phyloP scores from a whole-genome alignment of 1,140 invertebrate genomes.

The Cecropterus lyciades region DNA sequence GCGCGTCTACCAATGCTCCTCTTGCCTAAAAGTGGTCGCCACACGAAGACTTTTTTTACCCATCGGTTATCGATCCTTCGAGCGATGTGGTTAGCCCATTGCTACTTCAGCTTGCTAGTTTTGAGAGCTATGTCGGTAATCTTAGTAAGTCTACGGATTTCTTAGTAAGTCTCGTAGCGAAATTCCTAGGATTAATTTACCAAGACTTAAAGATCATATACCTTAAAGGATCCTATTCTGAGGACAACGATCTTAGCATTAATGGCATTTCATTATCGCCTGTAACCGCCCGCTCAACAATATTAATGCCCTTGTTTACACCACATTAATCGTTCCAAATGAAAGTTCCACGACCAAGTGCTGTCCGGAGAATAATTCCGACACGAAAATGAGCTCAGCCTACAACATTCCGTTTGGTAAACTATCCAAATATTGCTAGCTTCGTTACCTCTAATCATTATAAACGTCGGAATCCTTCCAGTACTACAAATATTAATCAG shows the following conservation, averaged over 20 bases:
- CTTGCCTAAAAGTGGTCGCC: no score
- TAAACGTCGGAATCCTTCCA: not conserved
- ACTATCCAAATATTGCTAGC: not conserved
- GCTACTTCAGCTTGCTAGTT: no score
- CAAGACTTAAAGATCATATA: not conserved
- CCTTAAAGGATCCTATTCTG: not conserved
- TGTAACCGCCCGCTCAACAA: not conserved
- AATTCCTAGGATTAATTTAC: no score
- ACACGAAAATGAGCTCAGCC: conserved; percentile 13
- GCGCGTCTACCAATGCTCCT: no score
- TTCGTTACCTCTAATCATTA: not conserved
- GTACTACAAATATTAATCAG: not conserved
- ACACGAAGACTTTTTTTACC: no score
- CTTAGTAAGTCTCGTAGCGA: no score
- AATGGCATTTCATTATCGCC: not conserved
- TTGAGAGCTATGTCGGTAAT: no score
- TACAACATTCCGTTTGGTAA: conserved; percentile 10
- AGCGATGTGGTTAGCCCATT: no score
- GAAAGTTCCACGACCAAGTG: conserved; percentile 23
- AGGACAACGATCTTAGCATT: conserved; percentile 4
- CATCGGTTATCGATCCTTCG: no score
- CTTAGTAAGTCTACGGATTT: no score
- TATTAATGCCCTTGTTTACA: conserved; percentile 24
- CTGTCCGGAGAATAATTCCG: conserved; percentile 30
- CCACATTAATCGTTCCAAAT: conserved; percentile 19